Conservation (phyloP, 2,888 invertebrate species). For the Lypha dubia region DNA sequence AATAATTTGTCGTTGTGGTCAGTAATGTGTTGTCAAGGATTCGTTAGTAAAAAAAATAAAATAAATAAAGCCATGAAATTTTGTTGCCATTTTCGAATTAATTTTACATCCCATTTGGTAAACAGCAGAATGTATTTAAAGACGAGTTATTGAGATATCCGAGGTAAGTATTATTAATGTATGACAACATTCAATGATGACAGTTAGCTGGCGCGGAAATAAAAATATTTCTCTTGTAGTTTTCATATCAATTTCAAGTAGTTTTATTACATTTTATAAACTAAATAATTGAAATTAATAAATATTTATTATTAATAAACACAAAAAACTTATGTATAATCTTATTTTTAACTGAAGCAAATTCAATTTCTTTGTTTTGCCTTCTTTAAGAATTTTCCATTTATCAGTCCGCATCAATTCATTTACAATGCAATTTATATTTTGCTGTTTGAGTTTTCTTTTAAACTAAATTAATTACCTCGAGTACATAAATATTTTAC, state of each 20-base stretch:
- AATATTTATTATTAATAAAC: background rate
- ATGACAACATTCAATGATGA: too few species aligned
- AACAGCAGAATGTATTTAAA: background rate
- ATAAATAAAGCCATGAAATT: background rate
- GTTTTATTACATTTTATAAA: too few species aligned
- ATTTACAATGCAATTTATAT: conserved; percentile 9
- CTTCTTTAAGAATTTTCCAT: background rate
- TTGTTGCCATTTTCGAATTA: conserved; percentile 28
- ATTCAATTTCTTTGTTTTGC: background rate
- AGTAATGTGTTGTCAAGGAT: conserved; percentile 45
- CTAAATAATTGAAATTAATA: too few species aligned
- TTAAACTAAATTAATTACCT: conserved; percentile 29
- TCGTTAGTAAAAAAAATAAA: too few species aligned
- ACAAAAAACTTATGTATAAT: background rate
- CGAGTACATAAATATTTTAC: conserved; percentile 26
- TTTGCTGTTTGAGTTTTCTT: conserved; percentile 12
- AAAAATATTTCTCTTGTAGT: too few species aligned
- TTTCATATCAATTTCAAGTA: too few species aligned
- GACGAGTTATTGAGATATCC: too few species aligned
- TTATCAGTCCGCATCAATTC: conserved; percentile 4
- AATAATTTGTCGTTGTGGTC: conserved; percentile 29
- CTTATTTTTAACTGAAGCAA: background rate
- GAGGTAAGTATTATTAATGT: too few species aligned
- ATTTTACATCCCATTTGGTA: background rate
- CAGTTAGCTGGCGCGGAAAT: too few species aligned